Evolutionary conservation across 2,113 vertebrate species (phyloP).

Genomic region (Shinisaurus crocodilurus): DNA sequence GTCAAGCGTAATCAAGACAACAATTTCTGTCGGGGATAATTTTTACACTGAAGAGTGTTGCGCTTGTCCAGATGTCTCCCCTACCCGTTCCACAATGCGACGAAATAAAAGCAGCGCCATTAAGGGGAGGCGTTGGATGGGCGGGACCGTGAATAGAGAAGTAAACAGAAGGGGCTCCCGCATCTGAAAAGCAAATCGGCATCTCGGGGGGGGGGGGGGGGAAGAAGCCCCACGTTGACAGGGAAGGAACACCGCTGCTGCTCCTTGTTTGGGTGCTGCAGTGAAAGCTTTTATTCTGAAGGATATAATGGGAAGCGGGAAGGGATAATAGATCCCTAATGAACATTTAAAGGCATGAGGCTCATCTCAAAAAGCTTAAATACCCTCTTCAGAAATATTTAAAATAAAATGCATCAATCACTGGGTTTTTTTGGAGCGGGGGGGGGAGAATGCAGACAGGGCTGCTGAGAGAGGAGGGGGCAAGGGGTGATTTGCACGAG

Average conservation of each 20-base stretch:
- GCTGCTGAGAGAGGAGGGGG: background rate
- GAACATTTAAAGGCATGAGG: conserved; percentile 65
- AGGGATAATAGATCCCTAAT: conserved; percentile 56
- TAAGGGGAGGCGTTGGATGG: background rate
- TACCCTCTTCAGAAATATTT: conserved; percentile 58
- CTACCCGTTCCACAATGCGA: background rate
- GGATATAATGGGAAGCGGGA: conserved; percentile 39
- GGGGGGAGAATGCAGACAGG: background rate
- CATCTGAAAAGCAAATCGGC: background rate
- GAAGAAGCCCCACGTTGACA: background rate
- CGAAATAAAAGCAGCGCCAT: background rate
- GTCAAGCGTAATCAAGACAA: too few relatives aligned
- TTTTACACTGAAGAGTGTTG: too few relatives aligned
- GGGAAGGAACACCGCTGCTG: background rate
- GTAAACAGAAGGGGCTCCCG: accelerated
- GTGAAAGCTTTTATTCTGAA: conserved; percentile 26
- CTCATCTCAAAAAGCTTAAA: conserved; percentile 66
- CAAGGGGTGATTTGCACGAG: background rate
- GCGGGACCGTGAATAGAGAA: accelerated
- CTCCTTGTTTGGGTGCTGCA: background rate
- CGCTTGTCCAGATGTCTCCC: background rate
- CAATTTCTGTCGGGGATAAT: too few relatives aligned
- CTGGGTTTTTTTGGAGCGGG: too few relatives aligned
- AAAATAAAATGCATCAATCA: conserved; percentile 59
- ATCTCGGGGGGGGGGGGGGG: background rate